Conservation (phyloP, 2,113 vertebrate species). For the Phaetusa simplex region DNA sequence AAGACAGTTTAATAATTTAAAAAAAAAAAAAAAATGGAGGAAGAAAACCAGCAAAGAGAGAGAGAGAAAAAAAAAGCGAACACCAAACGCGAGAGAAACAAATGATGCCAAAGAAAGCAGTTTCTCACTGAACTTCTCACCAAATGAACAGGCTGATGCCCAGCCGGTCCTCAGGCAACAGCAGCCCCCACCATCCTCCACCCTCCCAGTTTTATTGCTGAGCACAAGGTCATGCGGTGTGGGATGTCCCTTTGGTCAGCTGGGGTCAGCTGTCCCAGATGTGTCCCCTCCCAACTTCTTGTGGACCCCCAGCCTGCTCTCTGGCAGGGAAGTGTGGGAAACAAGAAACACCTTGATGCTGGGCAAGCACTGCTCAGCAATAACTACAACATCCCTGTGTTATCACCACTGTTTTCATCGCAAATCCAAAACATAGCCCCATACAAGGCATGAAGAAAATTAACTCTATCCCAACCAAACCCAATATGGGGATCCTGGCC, state of each 20-base stretch:
- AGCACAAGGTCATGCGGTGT: background rate
- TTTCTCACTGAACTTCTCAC: background rate
- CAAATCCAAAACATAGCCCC: background rate
- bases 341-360: background rate
- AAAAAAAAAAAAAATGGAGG: too few species aligned
- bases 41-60: background rate
- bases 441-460: background rate
- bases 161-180: background rate
- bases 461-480: background rate
- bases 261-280: background rate
- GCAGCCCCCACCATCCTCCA: fast-evolving
- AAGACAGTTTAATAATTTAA: background rate
- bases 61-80: background rate
- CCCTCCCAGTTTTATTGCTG: background rate
- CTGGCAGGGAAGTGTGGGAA: background rate
- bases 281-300: background rate
- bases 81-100: background rate
- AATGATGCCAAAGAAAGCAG: background rate
- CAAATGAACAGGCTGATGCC: background rate
- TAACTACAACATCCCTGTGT: background rate
- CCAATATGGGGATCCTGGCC: background rate
- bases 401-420: background rate
- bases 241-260: background rate
- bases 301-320: background rate
- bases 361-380: background rate